These are phyloP conservation scores for Pionites leucogaster DNA, from an alignment of 2,113 vertebrate species.

Conservation along the genomic window DNA sequence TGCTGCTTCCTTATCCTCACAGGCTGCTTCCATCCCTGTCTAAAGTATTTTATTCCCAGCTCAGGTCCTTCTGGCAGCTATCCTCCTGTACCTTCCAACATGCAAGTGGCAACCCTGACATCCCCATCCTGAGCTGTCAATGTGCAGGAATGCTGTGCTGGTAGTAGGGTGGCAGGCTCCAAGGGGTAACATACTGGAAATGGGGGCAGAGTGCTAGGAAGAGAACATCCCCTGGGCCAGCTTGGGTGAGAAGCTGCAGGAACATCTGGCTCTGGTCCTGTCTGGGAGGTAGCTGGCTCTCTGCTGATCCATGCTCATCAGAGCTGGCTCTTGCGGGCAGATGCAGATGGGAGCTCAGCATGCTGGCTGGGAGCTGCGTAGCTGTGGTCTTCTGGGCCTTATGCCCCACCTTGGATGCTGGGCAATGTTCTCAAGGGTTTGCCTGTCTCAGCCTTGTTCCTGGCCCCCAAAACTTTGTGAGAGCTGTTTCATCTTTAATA, in stretches of 20 bases:
- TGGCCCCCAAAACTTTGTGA: not conserved
- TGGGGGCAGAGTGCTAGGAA: not conserved
- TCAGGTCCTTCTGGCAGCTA: not conserved
- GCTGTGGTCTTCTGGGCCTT: not conserved
- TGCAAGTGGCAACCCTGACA: not conserved
- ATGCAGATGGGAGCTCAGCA: not conserved
- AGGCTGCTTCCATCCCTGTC: not conserved
- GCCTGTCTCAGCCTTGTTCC: not conserved
- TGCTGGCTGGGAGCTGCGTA: not conserved
- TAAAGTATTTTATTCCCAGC: not conserved
- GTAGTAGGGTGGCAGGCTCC: not conserved
- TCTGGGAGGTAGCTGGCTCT: not conserved
- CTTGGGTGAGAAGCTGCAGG: not conserved
- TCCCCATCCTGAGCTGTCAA: not conserved
- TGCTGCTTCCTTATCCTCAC: not conserved
- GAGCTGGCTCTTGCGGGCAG: not conserved
- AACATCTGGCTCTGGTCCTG: not conserved
- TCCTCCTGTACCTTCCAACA: not conserved
- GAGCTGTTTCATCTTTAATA: not conserved
- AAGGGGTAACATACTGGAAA: not conserved
- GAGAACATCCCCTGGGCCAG: not conserved
- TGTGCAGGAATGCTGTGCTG: not conserved
- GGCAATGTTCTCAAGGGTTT: not conserved
- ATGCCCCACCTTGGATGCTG: not conserved
- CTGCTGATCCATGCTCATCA: not conserved